Evolutionary conservation across 2,888 invertebrate genomes (phyloP), one percentile per base, ranked within the genome.

Genomic region (Carabus problematicus): DNA sequence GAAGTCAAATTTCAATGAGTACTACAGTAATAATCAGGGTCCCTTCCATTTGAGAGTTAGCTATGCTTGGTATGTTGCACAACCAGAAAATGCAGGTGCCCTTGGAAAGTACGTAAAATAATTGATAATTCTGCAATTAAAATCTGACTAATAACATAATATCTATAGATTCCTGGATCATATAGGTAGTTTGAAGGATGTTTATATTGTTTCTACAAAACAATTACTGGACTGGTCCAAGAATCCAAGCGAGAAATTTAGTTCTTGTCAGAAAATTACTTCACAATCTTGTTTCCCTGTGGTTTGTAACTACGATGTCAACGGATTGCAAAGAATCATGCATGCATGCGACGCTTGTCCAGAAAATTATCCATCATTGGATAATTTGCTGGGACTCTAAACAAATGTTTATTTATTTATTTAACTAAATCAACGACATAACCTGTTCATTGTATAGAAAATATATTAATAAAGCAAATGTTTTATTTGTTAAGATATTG

Each of bases 191-290:
- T 18, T 52, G 11, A 52, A 52, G 7, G 52, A 52, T 19, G 52
- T 52, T 11, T 52, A 52, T 19, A 52, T 52, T 7, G 52, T 52
- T 7, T 52, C 52, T 4, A 2, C 9, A 8, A 52, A 52, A 52
- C 52, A 52, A 52, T 16, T 52, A 18, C 52, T 52, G 6, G 52
- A 52, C 14, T 52, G 52, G 52, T 14, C 52, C 8, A 52, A 11
- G 16, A 52, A 52, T 52, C 52, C 52, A 52, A 52, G n/a, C 3
- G 52, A 16, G 19, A 52, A 16, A 3, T 52, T 52, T 12, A 18
- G 19, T 52, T 16, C 52, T 18, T 52, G 52, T 14, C 52, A 52
- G 12, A 14, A 52, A 52, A 18, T 52, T 52, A 11, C 18, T 16
- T 9, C 16, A n/a, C 9, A 12, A 14, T 18, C 16, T 18, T 52